These are phyloP conservation scores for Orthonevra nobilis DNA, from an alignment of 2,888 invertebrate species.

Conservation along the genomic window DNA sequence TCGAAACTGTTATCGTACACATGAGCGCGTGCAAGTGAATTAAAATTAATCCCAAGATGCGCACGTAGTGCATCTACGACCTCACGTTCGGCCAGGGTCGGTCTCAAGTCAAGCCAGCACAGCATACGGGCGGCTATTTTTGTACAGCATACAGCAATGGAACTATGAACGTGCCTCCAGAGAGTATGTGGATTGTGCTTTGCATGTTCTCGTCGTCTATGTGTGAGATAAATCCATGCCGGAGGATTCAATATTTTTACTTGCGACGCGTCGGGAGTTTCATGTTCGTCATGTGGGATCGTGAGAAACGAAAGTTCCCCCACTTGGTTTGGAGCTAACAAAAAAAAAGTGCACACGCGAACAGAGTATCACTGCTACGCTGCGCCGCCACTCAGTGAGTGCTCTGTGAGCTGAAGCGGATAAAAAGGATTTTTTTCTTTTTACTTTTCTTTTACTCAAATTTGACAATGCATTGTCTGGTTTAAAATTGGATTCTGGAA, in stretches of 20 bases:
- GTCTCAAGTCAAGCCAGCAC: constrained; percentile 40
- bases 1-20: constrained; percentile 64
- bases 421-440: too few species aligned
- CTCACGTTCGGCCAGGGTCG: constrained; percentile 63
- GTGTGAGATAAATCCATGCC: constrained; percentile 58
- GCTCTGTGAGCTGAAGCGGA: not conserved
- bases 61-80: constrained; percentile 64
- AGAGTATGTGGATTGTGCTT: constrained; percentile 7
- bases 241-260: constrained; percentile 17
- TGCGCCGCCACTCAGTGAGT: constrained; percentile 18
- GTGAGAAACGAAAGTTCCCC: constrained; percentile 64
- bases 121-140: constrained; percentile 9
- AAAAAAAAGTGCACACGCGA: constrained; percentile 54
- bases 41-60: constrained; percentile 65
- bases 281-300: constrained; percentile 57
- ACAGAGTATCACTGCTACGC: not conserved
- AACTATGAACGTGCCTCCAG: constrained; percentile 13
- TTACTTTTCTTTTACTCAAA: not conserved
- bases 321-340: constrained; percentile 41
- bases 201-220: constrained; percentile 44
- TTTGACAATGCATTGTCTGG: too few species aligned
- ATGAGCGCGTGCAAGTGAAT: constrained; percentile 69
- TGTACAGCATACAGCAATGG: not conserved
- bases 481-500: too few species aligned
- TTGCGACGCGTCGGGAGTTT: constrained; percentile 22